Conservation (phyloP, 1,140 invertebrate species). For the fruit fly (Drosophila melanogaster) region DNA sequence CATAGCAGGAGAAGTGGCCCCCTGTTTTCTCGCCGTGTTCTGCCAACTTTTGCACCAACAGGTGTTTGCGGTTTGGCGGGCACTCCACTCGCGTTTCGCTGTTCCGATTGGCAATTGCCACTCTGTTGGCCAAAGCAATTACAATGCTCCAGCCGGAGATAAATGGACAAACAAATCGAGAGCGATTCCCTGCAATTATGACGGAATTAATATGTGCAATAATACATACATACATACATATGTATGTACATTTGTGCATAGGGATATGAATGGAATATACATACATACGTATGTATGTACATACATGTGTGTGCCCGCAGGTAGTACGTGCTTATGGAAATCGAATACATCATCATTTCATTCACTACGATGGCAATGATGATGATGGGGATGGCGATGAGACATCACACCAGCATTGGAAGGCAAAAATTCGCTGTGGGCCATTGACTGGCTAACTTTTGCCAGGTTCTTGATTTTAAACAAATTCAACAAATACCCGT, state of each 20-base stretch:
- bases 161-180: slow-evolving; percentile 35
- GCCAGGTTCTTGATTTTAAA: slow-evolving; percentile 23
- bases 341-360: slow-evolving; percentile 24
- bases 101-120: not conserved
- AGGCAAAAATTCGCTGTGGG: slow-evolving; percentile 14
- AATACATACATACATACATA: not conserved
- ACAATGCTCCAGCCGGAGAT: slow-evolving; percentile 15
- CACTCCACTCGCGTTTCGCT: slow-evolving; percentile 6
- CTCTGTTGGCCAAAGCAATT: slow-evolving; percentile 26
- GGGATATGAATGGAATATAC: too few relatives aligned
- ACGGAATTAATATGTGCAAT: not conserved
- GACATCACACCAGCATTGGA: slow-evolving; percentile 26
- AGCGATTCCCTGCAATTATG: slow-evolving; percentile 31
- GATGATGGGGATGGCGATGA: not conserved
- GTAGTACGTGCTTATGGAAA: slow-evolving; percentile 15
- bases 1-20: not conserved
- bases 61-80: slow-evolving; percentile 34
- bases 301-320: slow-evolving; percentile 16
- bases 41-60: slow-evolving; percentile 28
- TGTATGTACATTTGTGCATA: not conserved
- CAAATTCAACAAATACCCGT: slow-evolving; percentile 13
- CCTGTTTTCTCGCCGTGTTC: not conserved
- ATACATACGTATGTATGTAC: slow-evolving; percentile 1
- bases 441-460: slow-evolving; percentile 25
- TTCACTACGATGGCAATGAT: not conserved